Evolutionary conservation across 2,888 invertebrate genomes (phyloP).

Genomic region (Carpatolechia fugitivella): DNA sequence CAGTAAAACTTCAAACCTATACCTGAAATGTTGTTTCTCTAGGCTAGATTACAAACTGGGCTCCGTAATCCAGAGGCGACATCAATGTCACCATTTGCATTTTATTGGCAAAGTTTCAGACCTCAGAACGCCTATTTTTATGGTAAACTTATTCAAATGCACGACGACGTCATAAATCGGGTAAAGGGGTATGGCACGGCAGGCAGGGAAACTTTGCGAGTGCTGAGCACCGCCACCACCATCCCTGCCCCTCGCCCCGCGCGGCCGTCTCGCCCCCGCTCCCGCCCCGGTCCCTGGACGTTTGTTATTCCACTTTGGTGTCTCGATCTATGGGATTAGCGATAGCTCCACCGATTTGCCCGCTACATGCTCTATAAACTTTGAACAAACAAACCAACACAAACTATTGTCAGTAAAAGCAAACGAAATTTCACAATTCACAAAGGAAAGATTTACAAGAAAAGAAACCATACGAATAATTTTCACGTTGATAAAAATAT

Average conservation of each 20-base stretch:
- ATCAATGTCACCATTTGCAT: conserved; percentile 73
- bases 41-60: conserved; percentile 30
- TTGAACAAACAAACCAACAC: neutral
- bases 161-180: conserved; percentile 70
- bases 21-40: conserved; percentile 10
- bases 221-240: too few species aligned
- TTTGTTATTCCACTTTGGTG: conserved; percentile 7
- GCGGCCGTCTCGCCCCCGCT: neutral
- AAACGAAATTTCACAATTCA: too few species aligned
- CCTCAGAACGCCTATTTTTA: conserved; percentile 73
- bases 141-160: conserved; percentile 76
- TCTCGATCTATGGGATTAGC: conserved; percentile 1
- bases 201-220: conserved; percentile 53
- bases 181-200: conserved; percentile 66
- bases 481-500: too few species aligned
- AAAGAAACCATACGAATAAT: too few species aligned
- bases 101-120: conserved; percentile 75
- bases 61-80: conserved; percentile 46
- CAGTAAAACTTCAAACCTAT: too few species aligned
- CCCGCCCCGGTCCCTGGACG: neutral
- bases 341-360: neutral
- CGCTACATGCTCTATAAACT: neutral
- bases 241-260: too few species aligned
- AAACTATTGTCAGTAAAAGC: too few species aligned
- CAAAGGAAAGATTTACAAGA: too few species aligned